Evolutionary conservation across 1,140 invertebrate species (phyloP).

Genomic region (Trichoplusia ni): DNA sequence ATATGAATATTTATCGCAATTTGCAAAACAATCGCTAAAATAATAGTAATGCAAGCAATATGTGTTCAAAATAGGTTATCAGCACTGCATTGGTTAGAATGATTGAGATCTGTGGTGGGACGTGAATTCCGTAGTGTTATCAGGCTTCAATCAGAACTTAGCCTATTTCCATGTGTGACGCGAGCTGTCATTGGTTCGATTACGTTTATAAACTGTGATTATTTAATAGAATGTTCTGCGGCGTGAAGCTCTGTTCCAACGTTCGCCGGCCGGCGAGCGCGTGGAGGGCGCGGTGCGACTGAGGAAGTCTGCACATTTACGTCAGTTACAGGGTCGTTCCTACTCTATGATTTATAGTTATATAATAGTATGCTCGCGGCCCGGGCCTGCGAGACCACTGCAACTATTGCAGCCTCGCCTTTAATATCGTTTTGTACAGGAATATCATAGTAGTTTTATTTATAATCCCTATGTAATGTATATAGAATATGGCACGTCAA

Average conservation of each 20-base stretch:
- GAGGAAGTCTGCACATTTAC: conserved; percentile 20
- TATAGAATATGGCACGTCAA: no score
- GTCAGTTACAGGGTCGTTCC: conserved; percentile 15
- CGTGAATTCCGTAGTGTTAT: conserved; percentile 20
- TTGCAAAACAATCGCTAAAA: conserved; percentile 18
- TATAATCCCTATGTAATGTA: no score
- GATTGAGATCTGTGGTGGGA: conserved; percentile 17
- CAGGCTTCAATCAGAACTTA: conserved; percentile 26
- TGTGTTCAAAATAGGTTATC: conserved; percentile 25
- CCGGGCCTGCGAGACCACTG: neutral
- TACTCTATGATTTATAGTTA: conserved; percentile 16
- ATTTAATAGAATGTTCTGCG: conserved; percentile 1
- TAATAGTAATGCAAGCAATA: neutral
- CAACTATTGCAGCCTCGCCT: neutral
- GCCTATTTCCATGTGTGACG: conserved; percentile 19
- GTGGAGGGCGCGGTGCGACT: conserved; percentile 18
- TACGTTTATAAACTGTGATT: conserved; percentile 5
- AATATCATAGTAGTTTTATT: no score
- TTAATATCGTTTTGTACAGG: no score
- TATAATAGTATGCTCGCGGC: conserved; percentile 8
- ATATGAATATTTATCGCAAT: conserved; percentile 14
- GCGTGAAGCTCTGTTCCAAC: neutral
- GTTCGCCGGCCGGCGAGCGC: conserved; percentile 2
- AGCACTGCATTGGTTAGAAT: conserved; percentile 23
- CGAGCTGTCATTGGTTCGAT: conserved; percentile 2